These are phyloP conservation scores for Hylaea fasciaria DNA, from an alignment of 2,888 invertebrate species.

Conservation along the genomic window DNA sequence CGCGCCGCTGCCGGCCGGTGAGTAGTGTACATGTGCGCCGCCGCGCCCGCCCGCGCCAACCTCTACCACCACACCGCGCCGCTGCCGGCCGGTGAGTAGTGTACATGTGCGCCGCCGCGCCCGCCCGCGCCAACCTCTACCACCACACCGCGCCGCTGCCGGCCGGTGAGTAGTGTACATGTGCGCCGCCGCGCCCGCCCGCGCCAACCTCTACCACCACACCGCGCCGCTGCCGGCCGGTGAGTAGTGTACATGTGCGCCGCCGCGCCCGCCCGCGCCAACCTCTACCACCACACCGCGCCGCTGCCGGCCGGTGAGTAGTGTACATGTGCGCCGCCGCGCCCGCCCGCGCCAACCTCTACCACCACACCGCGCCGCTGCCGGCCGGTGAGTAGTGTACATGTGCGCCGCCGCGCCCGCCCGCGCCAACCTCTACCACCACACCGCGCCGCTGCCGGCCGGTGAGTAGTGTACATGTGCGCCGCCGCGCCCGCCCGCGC, in stretches of 20 bases:
- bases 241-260: constrained; percentile 31
- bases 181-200: constrained; percentile 73
- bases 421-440: too few species aligned
- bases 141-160: constrained; percentile 70
- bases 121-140: constrained; percentile 79
- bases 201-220: constrained; percentile 76
- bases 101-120: constrained; percentile 61
- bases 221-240: constrained; percentile 68
- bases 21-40: background rate
- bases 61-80: constrained; percentile 72
- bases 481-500: too few species aligned
- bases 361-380: too few species aligned
- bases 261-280: too few species aligned
- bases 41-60: constrained; percentile 82
- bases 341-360: too few species aligned
- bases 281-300: too few species aligned
- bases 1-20: constrained; percentile 67
- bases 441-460: too few species aligned
- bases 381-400: too few species aligned
- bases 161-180: constrained; percentile 52
- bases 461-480: too few species aligned
- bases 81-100: constrained; percentile 62
- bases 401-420: too few species aligned
- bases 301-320: constrained; percentile 65
- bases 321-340: too few species aligned